Percentiles rank a stretch among this genome's conserved stretches.
Conservation (phyloP, 2,113 vertebrate species). For the Varanus komodoensis region DNA sequence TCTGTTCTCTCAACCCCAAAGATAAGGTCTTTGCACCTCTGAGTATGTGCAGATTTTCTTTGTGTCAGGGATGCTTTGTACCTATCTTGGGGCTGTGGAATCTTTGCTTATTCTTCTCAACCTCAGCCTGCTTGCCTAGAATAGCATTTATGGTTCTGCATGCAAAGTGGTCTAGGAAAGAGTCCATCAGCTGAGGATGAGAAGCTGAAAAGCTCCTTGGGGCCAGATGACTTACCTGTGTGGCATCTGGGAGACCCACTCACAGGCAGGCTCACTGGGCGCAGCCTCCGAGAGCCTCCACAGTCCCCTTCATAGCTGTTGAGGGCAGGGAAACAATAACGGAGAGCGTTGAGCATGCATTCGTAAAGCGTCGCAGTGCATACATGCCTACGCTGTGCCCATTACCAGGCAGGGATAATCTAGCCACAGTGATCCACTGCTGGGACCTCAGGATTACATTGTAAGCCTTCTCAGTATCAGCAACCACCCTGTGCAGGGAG, state of each 20-base stretch:
- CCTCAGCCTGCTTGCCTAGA: neutral
- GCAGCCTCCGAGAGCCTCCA: no score
- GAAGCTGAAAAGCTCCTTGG: neutral
- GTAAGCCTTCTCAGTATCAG: no score
- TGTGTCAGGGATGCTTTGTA: neutral
- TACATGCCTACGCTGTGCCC: no score
- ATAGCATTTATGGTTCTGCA: neutral
- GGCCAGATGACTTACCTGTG: neutral
- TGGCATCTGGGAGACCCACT: neutral
- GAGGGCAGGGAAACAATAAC: neutral
- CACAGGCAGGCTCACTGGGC: neutral
- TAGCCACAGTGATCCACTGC: no score
- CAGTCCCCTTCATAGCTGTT: neutral
- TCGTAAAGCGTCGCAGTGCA: no score
- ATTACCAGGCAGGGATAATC: no score
- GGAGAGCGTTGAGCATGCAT: neutral
- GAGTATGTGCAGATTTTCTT: neutral
- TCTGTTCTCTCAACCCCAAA: no score
- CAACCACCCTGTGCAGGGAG: no score
- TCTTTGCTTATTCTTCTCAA: neutral
- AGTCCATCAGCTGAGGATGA: no score
- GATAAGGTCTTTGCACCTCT: neutral
- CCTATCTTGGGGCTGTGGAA: neutral
- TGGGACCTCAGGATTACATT: no score
- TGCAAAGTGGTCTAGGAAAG: neutral